A percentile compares a stretch with the other conserved stretches of the same genome.
Conservation (phyloP, 2,113 vertebrate species). For the Noctilio leporinus region DNA sequence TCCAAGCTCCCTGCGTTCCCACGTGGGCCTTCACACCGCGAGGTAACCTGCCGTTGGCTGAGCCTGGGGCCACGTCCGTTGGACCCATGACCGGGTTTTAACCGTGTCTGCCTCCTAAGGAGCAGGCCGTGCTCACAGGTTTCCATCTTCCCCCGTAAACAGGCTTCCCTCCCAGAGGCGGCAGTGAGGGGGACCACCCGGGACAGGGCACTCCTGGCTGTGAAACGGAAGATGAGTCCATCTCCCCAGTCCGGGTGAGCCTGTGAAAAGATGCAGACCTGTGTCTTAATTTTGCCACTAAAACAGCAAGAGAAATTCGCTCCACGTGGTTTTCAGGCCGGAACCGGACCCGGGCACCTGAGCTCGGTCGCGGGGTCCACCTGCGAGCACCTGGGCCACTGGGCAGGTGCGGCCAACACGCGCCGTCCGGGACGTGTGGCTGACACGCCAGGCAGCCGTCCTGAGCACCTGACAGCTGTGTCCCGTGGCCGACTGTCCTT, state of each 20-base stretch:
- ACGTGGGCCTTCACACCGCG: background rate
- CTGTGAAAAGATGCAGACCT: background rate
- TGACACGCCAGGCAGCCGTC: rapidly evolving
- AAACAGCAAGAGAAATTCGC: background rate
- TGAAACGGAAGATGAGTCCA: background rate
- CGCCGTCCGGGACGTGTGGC: rapidly evolving
- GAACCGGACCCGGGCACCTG: background rate
- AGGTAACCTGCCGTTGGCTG: rapidly evolving
- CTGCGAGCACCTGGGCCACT: too few relatives aligned
- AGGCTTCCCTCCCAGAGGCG: background rate
- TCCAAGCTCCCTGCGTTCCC: rapidly evolving
- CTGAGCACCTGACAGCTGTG: rapidly evolving
- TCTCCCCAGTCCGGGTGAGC: background rate
- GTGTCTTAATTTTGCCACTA: background rate
- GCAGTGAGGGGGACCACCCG: constrained; percentile 24
- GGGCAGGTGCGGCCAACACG: rapidly evolving
- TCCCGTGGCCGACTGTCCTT: background rate
- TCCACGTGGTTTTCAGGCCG: rapidly evolving
- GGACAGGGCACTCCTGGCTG: background rate
- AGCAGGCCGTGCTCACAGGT: background rate
- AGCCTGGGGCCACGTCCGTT: background rate
- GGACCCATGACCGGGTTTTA: background rate
- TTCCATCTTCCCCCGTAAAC: constrained; percentile 19
- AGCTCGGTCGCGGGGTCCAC: background rate
- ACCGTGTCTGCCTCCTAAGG: constrained; percentile 26